These are phyloP conservation scores for Drosophila mercatorum DNA, from an alignment of 2,888 invertebrate species.

Conservation along the genomic window DNA sequence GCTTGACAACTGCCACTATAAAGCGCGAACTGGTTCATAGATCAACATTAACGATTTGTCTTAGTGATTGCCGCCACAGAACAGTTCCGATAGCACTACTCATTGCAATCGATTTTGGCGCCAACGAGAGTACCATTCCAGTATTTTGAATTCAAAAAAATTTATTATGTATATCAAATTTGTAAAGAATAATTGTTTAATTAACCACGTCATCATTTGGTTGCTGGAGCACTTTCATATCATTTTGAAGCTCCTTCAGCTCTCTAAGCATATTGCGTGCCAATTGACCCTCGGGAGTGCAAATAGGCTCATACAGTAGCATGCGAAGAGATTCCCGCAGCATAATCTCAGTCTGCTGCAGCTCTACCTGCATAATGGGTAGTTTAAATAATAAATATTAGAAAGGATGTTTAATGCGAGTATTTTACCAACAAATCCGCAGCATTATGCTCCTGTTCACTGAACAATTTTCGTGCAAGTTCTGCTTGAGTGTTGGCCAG, in stretches of 20 bases:
- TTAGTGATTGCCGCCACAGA: slow-evolving; percentile 18
- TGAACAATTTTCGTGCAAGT: slow-evolving; percentile 83
- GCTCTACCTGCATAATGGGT: slow-evolving; percentile 84
- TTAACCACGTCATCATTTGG: slow-evolving; percentile 48
- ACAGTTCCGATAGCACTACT: neutral
- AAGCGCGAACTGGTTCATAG: neutral
- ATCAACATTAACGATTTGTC: neutral
- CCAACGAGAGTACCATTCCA: neutral
- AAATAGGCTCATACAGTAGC: slow-evolving; percentile 89
- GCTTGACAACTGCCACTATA: neutral
- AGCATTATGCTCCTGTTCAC: slow-evolving; percentile 71
- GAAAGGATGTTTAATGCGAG: neutral
- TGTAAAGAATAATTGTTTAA: slow-evolving; percentile 6
- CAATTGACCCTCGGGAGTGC: slow-evolving; percentile 90
- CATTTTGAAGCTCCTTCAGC: slow-evolving; percentile 86
- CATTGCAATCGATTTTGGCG: neutral
- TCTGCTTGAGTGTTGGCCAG: slow-evolving; percentile 89
- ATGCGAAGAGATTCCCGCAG: slow-evolving; percentile 88
- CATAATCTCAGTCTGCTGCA: slow-evolving; percentile 86
- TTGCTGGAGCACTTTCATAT: slow-evolving; percentile 83
- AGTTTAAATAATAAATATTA: neutral
- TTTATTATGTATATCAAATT: neutral
- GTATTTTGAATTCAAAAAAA: slow-evolving; percentile 1
- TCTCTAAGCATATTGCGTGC: slow-evolving; percentile 89
- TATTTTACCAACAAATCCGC: slow-evolving; percentile 66